phyloP scores from a whole-genome alignment of 37 sponge, comb jelly and placozoan species.

The Geodia barretti region DNA sequence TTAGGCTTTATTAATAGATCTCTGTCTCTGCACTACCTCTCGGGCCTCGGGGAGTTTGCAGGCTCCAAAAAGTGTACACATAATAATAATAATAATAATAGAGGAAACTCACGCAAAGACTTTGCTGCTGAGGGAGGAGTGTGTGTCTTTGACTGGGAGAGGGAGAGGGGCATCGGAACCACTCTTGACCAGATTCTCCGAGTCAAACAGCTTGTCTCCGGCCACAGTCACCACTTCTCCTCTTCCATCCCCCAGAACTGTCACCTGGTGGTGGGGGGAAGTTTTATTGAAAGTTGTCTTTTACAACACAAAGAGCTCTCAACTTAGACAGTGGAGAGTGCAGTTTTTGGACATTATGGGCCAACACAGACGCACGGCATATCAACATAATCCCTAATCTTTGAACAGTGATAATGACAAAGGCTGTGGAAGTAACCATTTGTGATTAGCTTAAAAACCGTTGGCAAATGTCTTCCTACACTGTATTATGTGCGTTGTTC shows the following conservation, averaged over 20 bases:
- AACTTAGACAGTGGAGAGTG: neutral
- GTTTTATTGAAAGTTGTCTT: neutral
- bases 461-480: too few species aligned
- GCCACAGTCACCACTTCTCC: conserved; percentile 67
- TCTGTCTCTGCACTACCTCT: neutral
- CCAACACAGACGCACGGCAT: too few species aligned
- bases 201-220: conserved; percentile 78
- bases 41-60: too few species aligned
- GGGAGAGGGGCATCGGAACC: conserved; percentile 68
- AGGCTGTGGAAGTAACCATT: too few species aligned
- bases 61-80: neutral
- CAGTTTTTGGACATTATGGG: too few species aligned
- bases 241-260: conserved; percentile 77
- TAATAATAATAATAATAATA: neutral
- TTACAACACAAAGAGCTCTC: too few species aligned
- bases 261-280: conserved; percentile 60
- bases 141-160: conserved; percentile 47
- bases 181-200: conserved; percentile 61
- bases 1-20: neutral
- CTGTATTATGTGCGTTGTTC: neutral
- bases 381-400: too few species aligned
- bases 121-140: conserved; percentile 59
- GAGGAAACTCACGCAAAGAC: conserved; percentile 75
- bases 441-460: too few species aligned
- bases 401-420: too few species aligned